Base-by-base conservation (phyloP, 2,797 vertebrate genomes). In the Poecilia velifera region DNA sequence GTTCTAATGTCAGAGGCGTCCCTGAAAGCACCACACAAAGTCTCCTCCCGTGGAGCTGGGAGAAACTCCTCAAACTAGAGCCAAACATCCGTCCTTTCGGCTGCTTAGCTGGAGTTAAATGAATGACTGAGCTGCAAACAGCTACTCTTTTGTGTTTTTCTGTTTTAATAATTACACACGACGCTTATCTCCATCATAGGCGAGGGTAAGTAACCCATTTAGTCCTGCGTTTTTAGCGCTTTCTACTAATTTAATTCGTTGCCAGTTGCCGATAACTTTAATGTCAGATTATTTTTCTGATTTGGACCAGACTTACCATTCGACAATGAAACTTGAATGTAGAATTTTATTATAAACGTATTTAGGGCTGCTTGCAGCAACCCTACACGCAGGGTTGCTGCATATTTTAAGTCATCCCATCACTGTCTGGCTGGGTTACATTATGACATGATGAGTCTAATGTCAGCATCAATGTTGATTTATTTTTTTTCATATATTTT, bases 11-110 rank as follows among this genome's bases (percentile, higher is more conserved):
- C 88, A 80, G 81, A 89, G 86, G 77, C 36, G 73, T 3, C 0
- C n/a, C 0, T 92, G 89, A 88, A 94, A 25, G 92, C 92, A 77
- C 2, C 91, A 72, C 57, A 57, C 49, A 7, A 31, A 31, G 34
- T n/a, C 46, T 45, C 86, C 87, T 83, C 90, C 88, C 86, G 6
- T 62, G 28, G 2, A 49, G 28, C 45, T 78, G 51, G 36, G 28
- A 43, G 31, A 79, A 47, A 28, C 34, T 0, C 16, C 6, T n/a
- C 76, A 57, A 83, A 89, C 89, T 87, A 85, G 83, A 36, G 4
- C 34, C 14, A 13, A 36, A 28, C 1, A 20, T 66, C 74, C 53
- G 82, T 79, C 74, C 59, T 47, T 12, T 28, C n/a, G 9, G 36
- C 22, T 14, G 1, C 1, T 57, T 10, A 46, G 2, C 51, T 9